Evolutionary conservation across 2,888 invertebrate species (phyloP).

Genomic region (Aelia acuminata): DNA sequence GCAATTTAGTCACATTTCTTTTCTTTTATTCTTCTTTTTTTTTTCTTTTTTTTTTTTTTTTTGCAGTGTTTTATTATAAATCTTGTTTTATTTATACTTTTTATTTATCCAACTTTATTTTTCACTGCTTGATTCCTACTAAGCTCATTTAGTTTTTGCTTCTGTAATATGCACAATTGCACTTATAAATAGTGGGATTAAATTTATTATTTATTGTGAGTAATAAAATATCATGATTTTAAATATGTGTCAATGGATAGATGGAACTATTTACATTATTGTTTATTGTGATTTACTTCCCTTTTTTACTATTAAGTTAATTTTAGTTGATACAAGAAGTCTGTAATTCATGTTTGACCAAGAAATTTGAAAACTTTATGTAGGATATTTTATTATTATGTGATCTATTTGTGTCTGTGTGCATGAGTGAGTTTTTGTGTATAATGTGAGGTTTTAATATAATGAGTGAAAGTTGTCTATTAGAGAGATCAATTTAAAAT

Average conservation of each 20-base stretch:
- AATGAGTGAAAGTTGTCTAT: too few species aligned
- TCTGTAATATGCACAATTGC: constrained; percentile 7
- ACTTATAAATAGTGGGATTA: background rate
- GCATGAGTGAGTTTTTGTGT: too few species aligned
- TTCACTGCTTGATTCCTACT: background rate
- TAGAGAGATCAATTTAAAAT: too few species aligned
- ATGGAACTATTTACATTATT: background rate
- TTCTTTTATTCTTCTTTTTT: too few species aligned
- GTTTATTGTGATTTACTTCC: background rate
- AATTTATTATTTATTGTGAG: background rate
- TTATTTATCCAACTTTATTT: background rate
- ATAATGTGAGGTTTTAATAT: too few species aligned
- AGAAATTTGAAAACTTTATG: background rate
- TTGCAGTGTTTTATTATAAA: background rate
- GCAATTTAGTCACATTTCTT: background rate
- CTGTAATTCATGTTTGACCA: background rate
- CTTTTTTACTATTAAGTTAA: background rate
- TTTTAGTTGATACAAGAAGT: background rate
- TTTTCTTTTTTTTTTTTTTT: too few species aligned
- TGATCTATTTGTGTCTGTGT: background rate
- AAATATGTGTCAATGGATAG: background rate
- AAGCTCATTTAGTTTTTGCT: background rate
- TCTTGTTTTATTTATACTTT: background rate
- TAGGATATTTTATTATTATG: background rate
- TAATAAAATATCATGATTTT: background rate